Base-by-base conservation (phyloP, 2,888 invertebrate genomes). In the Conomelus anceps region DNA sequence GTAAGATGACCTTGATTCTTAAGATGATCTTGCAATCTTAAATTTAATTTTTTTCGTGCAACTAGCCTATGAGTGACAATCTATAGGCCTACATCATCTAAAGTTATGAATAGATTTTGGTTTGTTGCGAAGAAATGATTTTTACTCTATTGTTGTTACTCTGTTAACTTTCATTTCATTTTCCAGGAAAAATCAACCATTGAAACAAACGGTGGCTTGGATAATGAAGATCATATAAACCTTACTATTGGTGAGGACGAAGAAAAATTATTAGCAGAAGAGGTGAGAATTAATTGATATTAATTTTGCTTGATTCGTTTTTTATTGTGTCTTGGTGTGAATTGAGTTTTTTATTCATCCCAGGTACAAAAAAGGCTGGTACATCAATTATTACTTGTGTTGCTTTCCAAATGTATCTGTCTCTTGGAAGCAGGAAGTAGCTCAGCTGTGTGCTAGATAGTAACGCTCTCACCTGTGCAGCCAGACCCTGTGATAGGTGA, bases 231-330 rank as follows among this genome's bases (percentile, higher is more conserved):
- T 93, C 96, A 97, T 63, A 96, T 97, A 90, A 96, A 97, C 93
- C 94, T 97, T 91, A 96, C 96, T 90, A 95, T 97, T 93, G 97
- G 96, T 84, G 97, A 97, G 93, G 97, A 97, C 93, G 97, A 97
- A 92, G 95, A 95, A 92, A 95, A 95, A 94, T 94, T 97, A 90
- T 95, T 97, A 90, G 96, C 96, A 93, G 96, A 96, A 93, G 96
- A 97, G 95, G 97, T 96, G 94, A 92, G 93, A 93, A 86, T n/a
- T 13, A 34, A 11, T 17, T 34, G 11, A 17, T 34, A 6, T 4
- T 17, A 9, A 34, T 34, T 34, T 34, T 9, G 11, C 34, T 34
- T 9, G 34, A 34, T 17, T 34, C 1, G 13, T 13, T 34, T 9
- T 9, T 34, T 34, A 13, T 9, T 34, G 1, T 17, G 1, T 34